Evolutionary conservation across 2,113 vertebrate species (phyloP), one percentile per base, ranked within the genome.

Genomic region (Stictonetta naevosa): DNA sequence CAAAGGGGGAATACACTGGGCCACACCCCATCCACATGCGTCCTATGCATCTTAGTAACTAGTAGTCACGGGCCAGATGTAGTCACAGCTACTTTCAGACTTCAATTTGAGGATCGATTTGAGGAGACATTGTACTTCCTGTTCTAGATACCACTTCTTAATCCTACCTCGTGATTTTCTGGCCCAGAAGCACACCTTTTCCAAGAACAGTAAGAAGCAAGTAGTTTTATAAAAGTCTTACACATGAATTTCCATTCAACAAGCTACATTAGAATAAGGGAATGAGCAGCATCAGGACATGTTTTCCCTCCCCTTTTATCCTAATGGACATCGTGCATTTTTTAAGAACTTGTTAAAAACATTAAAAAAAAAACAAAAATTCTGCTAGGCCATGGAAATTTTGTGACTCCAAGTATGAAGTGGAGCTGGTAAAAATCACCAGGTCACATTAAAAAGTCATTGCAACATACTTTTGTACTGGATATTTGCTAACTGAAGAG

Each of bases 311-410:
- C 4, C 17, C 1, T 36, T 58, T 62, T 60, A 50, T 44, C 14
- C 19, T 52, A 46, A 82, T 3, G 72, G 22, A 86, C 6, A 13
- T 0, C 0, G 21, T 40, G 4, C 11, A 44, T 73, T 93, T 73
- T 93, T 94, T 72, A 78, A 71, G 36, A 86, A 78, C 22, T 4
- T 46, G 9, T 13, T 80, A 78, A 83, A 78, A 44, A 53, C 8
- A 76, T 22, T 72, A 59, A 67, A 59, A 59, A 74, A 59, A 33
- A 6, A 60, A 67, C 88, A 44, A 90, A 29, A 68, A 63, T 93
- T 67, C 44, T 77, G 33, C 20, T 53, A 72, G 83, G 34, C 23
- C 50, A 23, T 3, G 4, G 33, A 11, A 81, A 56, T 56, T 88
- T 13, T 13, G 71, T 34, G 31, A 34, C 31, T 83, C 10, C 8